phyloP scores from a whole-genome alignment of 2,113 vertebrate species.

The Dipodomys merriami region DNA sequence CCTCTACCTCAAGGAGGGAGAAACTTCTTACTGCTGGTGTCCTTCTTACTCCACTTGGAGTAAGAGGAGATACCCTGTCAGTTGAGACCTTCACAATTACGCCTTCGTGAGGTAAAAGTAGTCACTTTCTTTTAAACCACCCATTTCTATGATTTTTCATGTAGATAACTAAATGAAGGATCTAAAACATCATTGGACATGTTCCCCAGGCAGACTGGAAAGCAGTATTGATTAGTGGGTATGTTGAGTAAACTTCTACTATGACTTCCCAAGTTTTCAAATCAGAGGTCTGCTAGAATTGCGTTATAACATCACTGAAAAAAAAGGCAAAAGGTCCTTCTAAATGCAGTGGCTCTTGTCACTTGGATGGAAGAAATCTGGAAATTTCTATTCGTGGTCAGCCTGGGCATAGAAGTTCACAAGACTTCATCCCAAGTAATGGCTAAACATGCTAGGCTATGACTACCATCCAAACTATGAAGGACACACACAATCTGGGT shows the following conservation, averaged over 20 bases:
- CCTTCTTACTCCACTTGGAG: too few species aligned
- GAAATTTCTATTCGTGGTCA: too few species aligned
- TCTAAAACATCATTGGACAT: background rate
- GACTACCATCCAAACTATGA: too few species aligned
- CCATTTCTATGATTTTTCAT: background rate
- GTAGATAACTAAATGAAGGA: background rate
- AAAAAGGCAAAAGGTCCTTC: background rate
- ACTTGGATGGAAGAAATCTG: too few species aligned
- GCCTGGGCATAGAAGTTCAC: too few species aligned
- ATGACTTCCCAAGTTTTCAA: conserved; percentile 1
- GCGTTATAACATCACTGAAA: background rate
- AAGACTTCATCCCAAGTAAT: too few species aligned
- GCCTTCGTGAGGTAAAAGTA: background rate
- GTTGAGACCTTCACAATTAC: background rate
- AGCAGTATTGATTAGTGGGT: background rate
- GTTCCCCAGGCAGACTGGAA: background rate
- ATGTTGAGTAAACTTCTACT: background rate
- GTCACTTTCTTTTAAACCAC: background rate
- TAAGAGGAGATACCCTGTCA: background rate
- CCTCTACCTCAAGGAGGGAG: background rate
- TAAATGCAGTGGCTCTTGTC: too few species aligned
- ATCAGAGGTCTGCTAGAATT: background rate
- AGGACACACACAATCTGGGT: too few species aligned
- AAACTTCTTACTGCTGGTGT: background rate
- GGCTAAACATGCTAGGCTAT: too few species aligned